Evolutionary conservation across 2,113 vertebrate genomes (phyloP), one percentile per base, ranked within the genome.

Genomic region (Pelecanoides urinatrix): DNA sequence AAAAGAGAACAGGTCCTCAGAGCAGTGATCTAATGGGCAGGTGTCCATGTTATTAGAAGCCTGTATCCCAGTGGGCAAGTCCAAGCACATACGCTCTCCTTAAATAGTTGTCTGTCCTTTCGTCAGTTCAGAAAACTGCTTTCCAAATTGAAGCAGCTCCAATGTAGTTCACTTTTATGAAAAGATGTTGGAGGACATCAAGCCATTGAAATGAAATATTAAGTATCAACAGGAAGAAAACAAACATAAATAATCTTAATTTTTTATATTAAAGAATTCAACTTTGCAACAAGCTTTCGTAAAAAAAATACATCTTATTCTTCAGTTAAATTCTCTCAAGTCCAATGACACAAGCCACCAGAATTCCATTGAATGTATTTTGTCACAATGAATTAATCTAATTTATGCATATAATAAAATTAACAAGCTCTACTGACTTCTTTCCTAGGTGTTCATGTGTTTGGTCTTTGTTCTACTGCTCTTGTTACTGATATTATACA

Each of bases 401-500:
- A 62, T 62, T 62, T 84, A 36, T 76, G 40, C 40, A 59, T 50
- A 55, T 20, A 53, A 56, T 88, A 53, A 87, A 77, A 30, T 63
- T 97, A 88, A 98, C 27, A 17, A 11, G 34, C 29, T 77, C 40
- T 88, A 21, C 36, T 67, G 21, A 53, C 96, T 95, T 91, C 16
- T 86, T 71, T 96, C 40, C 22, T 92, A 99, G 99, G 99, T 18
- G 99, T 99, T 88, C 99, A 99, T 34, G 98, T 99, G 13, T 99
- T 99, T 87, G 99, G 99, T 52, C 98, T 99, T 45, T 99, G 99
- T 96, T 99, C 99, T 89, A 99, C 99, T 13, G 99, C 99, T 82
- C 98, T 99, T 40, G 99, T 99, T 96, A 99, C 99, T 15, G 99
- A 99, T 96, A 98, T 99, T 94, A 99, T 99, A 94, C 99, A 99